Evolutionary conservation across 2,113 vertebrate species (phyloP).

Genomic region (Tursiops truncatus): DNA sequence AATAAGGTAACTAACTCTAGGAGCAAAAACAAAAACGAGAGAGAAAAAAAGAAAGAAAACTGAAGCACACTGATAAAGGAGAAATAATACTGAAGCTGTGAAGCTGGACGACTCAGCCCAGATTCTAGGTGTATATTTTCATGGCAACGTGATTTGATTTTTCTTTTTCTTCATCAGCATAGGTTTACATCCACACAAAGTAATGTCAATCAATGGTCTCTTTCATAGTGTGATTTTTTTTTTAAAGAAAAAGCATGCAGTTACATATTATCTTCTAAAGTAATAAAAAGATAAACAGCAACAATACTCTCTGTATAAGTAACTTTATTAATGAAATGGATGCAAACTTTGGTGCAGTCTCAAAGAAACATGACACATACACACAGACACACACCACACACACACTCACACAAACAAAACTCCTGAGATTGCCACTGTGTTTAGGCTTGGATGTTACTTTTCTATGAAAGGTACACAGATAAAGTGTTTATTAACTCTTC

Average conservation of each 20-base stretch:
- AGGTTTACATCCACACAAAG: neutral
- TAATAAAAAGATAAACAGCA: neutral
- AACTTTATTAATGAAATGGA: neutral
- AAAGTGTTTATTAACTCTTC: constrained; percentile 71
- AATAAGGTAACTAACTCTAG: neutral
- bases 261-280: neutral
- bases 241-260: neutral
- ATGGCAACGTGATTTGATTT: neutral
- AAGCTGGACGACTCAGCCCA: neutral
- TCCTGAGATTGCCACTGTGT: constrained; percentile 39
- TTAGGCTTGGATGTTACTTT: constrained; percentile 62
- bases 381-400: neutral
- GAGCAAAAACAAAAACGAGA: neutral
- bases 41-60: neutral
- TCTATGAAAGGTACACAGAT: constrained; percentile 47
- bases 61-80: neutral
- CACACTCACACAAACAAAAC: neutral
- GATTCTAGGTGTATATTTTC: neutral
- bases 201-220: neutral
- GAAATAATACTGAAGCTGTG: neutral
- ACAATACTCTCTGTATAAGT: neutral
- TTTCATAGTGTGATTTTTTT: neutral
- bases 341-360: neutral
- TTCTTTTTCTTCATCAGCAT: neutral
- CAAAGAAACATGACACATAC: neutral